Conservation (phyloP, 2,113 vertebrate species). For the Buteo buteo region DNA sequence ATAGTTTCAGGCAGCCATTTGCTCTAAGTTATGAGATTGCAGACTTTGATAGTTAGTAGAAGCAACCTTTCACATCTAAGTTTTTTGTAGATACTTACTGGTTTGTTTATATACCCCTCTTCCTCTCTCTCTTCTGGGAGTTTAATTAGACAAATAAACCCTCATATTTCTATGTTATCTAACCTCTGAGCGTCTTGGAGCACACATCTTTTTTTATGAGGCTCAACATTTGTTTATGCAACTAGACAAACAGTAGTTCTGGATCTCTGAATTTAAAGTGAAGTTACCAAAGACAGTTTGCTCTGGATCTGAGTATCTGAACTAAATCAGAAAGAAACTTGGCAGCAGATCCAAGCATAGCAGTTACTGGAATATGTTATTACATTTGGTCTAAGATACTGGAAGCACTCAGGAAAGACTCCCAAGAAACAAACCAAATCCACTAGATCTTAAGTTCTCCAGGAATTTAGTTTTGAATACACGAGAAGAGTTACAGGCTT, state of each 20-base stretch:
- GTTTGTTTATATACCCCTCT: background rate
- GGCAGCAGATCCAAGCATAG: background rate
- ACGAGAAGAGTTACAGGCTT: background rate
- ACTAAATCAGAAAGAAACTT: background rate
- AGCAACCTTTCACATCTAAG: background rate
- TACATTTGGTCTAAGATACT: background rate
- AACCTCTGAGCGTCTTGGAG: background rate
- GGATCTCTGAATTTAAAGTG: background rate
- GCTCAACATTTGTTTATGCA: background rate
- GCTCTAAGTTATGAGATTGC: background rate
- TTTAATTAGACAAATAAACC: background rate
- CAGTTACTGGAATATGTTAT: background rate
- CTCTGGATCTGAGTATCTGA: background rate
- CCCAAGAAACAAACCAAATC: background rate
- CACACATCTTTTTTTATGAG: background rate
- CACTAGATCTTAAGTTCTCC: background rate
- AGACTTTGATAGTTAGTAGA: background rate
- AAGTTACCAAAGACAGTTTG: background rate
- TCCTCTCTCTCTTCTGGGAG: background rate
- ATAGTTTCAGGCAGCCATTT: background rate
- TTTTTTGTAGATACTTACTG: background rate
- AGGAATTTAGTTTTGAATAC: background rate
- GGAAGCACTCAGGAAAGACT: background rate
- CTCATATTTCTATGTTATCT: background rate
- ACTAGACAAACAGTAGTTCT: background rate